Evolutionary conservation across 2,113 vertebrate species (phyloP), one percentile per base, ranked within the genome.

Genomic region (Xenopus laevis): DNA sequence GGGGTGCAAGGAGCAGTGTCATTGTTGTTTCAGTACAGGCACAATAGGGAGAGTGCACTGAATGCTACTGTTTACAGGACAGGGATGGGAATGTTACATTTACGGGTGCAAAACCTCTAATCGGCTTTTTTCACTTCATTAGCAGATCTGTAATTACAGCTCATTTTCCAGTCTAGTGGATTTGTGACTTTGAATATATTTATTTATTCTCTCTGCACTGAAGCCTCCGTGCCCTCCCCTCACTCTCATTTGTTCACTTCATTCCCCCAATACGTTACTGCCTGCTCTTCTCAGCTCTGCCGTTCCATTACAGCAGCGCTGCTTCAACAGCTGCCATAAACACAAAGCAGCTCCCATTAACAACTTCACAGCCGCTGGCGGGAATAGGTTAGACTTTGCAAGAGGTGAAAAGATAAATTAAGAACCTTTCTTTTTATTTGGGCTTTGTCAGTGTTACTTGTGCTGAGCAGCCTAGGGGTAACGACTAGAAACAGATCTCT

Each of bases 131-230:
- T 13, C 65, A 67, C 65, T 50, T 67, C 65, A 67, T 67, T 67
- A 67, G 65, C 65, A 52, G 65, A 67, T 47, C 65, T 50, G 65
- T 67, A 67, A 67, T 67, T 67, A 67, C 65, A n/a, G 20, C 45
- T 67, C 46, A 15, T 67, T 67, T 67, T 52, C 65, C 46, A 67
- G 65, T 50, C 65, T 67, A 15, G n/a, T 67, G 65, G 65, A 52
- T 17, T 23, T 67, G 65, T 67, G 65, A 47, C 45, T 67, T 67
- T 18, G 17, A 65, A 46, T 50, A 13, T 50, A 46, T 40, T 40
- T 40, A 40, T 65, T 23, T 65, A 50, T 50, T 18, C 12, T 67
- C 13, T 50, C 33, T 10, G 30, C 11, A 3, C 6, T 9, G 33
- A 45, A 18, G 10, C 40, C 33, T 46, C 44, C 15, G n/a, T 66